phyloP scores from a whole-genome alignment of 2,888 invertebrate genomes.

The Graphium colonna region DNA sequence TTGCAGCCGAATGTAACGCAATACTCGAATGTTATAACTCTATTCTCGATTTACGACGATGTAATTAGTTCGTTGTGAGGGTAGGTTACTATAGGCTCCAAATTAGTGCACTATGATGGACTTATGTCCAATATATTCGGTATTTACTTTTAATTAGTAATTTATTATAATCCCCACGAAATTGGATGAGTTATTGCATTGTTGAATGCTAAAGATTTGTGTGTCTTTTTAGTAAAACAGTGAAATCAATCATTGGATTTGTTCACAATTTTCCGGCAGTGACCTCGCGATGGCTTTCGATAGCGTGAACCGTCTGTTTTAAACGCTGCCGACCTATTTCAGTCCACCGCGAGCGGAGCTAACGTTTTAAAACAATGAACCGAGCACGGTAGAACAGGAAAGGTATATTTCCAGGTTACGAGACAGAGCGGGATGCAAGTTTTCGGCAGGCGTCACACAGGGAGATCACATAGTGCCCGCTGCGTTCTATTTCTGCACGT shows the following conservation, averaged over 20 bases:
- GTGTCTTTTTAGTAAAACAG: constrained; percentile 24
- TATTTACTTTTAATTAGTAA: neutral
- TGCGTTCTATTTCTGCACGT: constrained; percentile 76
- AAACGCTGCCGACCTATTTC: constrained; percentile 76
- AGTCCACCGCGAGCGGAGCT: constrained; percentile 70
- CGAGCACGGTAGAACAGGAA: constrained; percentile 64
- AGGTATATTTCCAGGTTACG: constrained; percentile 54
- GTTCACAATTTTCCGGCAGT: constrained; percentile 63
- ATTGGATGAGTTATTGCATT: neutral
- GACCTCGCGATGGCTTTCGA: constrained; percentile 74
- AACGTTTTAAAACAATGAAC: constrained; percentile 73
- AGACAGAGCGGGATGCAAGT: constrained; percentile 60
- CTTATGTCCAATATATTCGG: neutral
- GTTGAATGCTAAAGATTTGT: no score
- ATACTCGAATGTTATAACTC: constrained; percentile 46
- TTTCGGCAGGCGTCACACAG: constrained; percentile 64
- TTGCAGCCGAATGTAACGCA: constrained; percentile 42
- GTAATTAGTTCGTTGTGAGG: constrained; percentile 41
- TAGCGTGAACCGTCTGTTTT: constrained; percentile 71
- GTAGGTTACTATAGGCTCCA: constrained; percentile 11
- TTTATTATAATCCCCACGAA: no score
- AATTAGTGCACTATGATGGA: constrained; percentile 12
- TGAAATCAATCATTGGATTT: constrained; percentile 42
- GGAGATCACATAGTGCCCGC: constrained; percentile 72
- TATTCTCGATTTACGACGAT: constrained; percentile 45